Evolutionary conservation across 2,113 vertebrate genomes (phyloP).

Genomic region (mouse (Mus musculus)): DNA sequence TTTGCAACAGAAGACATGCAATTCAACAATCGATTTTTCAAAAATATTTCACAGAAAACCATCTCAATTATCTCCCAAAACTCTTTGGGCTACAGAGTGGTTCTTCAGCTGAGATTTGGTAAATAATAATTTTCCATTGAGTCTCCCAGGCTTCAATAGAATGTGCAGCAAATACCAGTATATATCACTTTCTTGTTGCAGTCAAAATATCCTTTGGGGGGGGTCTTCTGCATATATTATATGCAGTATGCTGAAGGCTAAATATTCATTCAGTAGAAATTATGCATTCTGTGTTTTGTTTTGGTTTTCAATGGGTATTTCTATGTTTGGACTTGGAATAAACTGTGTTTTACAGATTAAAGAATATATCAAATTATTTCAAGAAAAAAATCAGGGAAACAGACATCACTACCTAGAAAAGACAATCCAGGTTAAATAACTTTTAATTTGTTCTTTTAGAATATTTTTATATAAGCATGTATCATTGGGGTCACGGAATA

Average conservation of each 20-base stretch:
- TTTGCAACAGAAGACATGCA: background rate
- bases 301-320: background rate
- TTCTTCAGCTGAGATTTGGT: background rate
- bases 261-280: background rate
- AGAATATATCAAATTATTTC: background rate
- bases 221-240: background rate
- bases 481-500: background rate
- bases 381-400: background rate
- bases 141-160: background rate
- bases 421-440: background rate
- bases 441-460: background rate
- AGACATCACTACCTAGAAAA: slow-evolving; percentile 36
- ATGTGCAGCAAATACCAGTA: background rate
- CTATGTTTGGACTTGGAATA: background rate
- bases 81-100: background rate
- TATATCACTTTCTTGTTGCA: background rate
- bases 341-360: background rate
- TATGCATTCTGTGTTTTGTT: background rate
- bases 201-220: no score
- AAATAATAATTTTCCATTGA: background rate
- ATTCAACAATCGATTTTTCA: background rate
- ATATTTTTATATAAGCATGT: background rate
- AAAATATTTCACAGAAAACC: background rate
- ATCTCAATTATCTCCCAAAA: background rate
- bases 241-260: background rate